Base-by-base conservation (phyloP, 1,140 invertebrate species). In the Philaenus spumarius region DNA sequence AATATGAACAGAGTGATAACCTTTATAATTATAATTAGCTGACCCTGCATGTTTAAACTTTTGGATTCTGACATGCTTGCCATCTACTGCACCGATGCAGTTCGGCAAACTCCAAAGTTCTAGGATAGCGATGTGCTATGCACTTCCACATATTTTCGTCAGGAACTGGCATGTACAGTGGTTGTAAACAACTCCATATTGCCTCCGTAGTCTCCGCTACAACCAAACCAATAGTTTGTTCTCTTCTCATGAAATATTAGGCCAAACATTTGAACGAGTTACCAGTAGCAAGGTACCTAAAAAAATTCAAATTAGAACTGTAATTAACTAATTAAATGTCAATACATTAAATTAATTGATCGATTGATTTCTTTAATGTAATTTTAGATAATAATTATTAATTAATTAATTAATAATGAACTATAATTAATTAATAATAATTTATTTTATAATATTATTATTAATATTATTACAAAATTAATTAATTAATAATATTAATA, bases 81-180 rank as follows among this genome's bases (percentile, higher is more conserved):
- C 73, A 68, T 77, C 74, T 17, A 77, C 65, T 17, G 72, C 68
- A 30, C 71, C 71, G 30, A 72, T 59, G 59, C 70, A 70, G 66
- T 73, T 68, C 22, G 70, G 67, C 59, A 70, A 65, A 57, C 62
- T 64, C 62, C 65, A 55, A 35, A 48, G 42, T 60, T 60, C 43
- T 19, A 42, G 52, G 45, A n/a, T 60, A 60, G 43, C 58, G 43
- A 19, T 60, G 9, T 22, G 57, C 54, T 30, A 52, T 58, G 50
- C 37, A 12, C 45, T 37, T 51, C 46, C 46, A 50, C 43, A 51
- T 37, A 45, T 58, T 58, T 54, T 50, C 48, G 22, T 58, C 57
- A 35, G 57, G 57, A 50, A 58, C 57, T 55, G 65, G 60, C 51
- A 69, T 54, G 55, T 63, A 65, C 9, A 47, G 35, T 17, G 61